phyloP scores from a whole-genome alignment of 1,140 invertebrate genomes.

The Nymphalis io region DNA sequence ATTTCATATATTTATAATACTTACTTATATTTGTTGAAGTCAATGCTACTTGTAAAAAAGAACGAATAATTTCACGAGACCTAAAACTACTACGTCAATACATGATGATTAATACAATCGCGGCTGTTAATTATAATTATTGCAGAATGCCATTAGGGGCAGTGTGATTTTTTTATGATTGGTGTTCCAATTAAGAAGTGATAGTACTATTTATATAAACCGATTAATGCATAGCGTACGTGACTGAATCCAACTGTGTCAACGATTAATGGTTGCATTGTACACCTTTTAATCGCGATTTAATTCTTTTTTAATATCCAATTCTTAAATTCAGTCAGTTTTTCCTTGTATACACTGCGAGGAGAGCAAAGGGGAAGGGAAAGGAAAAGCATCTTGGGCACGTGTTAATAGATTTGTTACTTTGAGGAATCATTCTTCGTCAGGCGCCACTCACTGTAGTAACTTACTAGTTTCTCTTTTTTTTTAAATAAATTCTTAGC shows the following conservation, averaged over 20 bases:
- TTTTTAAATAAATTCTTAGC: too few species aligned
- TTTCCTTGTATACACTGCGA: slow-evolving; percentile 50
- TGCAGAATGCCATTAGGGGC: slow-evolving; percentile 57
- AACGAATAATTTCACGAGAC: too few species aligned
- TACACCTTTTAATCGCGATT: slow-evolving; percentile 36
- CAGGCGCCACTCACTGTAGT: too few species aligned
- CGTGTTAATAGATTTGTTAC: background rate
- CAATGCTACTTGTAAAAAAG: too few species aligned
- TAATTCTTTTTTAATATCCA: slow-evolving; percentile 31
- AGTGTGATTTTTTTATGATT: slow-evolving; percentile 58
- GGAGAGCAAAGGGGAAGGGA: background rate
- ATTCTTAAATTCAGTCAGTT: slow-evolving; percentile 35
- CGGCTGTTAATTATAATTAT: slow-evolving; percentile 22
- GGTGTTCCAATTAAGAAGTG: slow-evolving; percentile 52
- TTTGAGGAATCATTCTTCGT: too few species aligned
- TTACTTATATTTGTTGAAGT: too few species aligned
- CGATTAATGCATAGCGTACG: slow-evolving; percentile 56
- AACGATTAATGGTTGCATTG: slow-evolving; percentile 44
- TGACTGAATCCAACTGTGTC: slow-evolving; percentile 66
- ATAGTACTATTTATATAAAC: slow-evolving; percentile 46
- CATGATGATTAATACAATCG: too few species aligned
- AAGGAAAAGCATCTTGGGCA: background rate
- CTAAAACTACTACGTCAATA: too few species aligned
- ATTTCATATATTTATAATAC: too few species aligned
- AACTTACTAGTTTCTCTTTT: too few species aligned